Evolutionary conservation across 2,113 vertebrate species (phyloP).

Genomic region (Podiceps cristatus): DNA sequence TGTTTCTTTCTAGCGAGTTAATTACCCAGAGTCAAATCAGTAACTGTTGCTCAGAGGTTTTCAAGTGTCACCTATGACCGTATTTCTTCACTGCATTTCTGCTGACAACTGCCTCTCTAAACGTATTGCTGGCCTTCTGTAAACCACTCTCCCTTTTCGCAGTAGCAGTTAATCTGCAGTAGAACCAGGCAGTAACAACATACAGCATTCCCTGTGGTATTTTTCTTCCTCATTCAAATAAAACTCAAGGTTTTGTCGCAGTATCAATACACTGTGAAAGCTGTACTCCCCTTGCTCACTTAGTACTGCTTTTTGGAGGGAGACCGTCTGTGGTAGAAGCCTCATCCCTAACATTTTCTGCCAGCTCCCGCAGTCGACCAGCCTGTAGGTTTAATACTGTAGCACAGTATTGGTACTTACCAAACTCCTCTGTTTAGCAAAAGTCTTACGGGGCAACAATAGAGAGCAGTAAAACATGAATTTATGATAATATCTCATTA

Average conservation of each 20-base stretch:
- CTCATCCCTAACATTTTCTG: neutral
- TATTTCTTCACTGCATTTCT: neutral
- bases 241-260: neutral
- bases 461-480: neutral
- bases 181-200: neutral
- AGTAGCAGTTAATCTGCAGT: neutral
- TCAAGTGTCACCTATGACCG: neutral
- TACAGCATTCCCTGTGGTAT: neutral
- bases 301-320: neutral
- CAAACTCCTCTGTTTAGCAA: neutral
- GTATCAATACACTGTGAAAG: neutral
- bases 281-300: neutral
- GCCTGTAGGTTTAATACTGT: neutral
- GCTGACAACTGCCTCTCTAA: neutral
- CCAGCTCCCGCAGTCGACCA: neutral
- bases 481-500: neutral
- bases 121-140: neutral
- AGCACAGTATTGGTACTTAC: neutral
- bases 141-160: neutral
- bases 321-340: neutral
- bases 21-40: neutral
- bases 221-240: neutral
- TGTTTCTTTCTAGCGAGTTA: neutral
- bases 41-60: neutral
- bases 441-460: neutral